phyloP scores from a whole-genome alignment of 1,140 invertebrate species.

The Magallana ariakensis region DNA sequence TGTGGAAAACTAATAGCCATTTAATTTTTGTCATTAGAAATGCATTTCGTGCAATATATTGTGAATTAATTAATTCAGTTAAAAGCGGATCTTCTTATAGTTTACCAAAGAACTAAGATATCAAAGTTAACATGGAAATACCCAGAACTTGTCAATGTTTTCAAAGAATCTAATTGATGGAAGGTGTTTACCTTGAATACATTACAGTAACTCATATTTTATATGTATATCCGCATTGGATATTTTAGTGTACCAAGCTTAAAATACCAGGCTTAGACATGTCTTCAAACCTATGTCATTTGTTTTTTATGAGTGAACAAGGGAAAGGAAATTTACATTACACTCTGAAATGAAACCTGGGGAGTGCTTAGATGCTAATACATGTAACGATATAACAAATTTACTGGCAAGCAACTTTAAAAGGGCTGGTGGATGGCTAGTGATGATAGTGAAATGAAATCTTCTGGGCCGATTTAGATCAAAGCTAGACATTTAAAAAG shows the following conservation, averaged over 20 bases:
- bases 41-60: too few species aligned
- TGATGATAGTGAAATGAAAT: constrained; percentile 12
- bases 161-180: too few species aligned
- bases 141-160: too few species aligned
- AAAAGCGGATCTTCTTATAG: too few species aligned
- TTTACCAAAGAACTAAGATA: too few species aligned
- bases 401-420: not conserved
- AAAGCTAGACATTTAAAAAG: not conserved
- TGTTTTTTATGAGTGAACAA: not conserved
- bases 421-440: not conserved
- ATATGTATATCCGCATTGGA: too few species aligned
- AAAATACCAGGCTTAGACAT: not conserved
- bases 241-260: not conserved
- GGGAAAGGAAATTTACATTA: not conserved
- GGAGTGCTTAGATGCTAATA: not conserved
- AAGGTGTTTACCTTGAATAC: too few species aligned
- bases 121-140: too few species aligned
- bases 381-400: not conserved
- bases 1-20: too few species aligned
- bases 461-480: not conserved
- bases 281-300: not conserved
- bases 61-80: too few species aligned
- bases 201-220: too few species aligned
- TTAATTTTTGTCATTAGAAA: too few species aligned
- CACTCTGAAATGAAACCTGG: not conserved